phyloP scores from a whole-genome alignment of 2,113 vertebrate species.

The Theristicus caerulescens region DNA sequence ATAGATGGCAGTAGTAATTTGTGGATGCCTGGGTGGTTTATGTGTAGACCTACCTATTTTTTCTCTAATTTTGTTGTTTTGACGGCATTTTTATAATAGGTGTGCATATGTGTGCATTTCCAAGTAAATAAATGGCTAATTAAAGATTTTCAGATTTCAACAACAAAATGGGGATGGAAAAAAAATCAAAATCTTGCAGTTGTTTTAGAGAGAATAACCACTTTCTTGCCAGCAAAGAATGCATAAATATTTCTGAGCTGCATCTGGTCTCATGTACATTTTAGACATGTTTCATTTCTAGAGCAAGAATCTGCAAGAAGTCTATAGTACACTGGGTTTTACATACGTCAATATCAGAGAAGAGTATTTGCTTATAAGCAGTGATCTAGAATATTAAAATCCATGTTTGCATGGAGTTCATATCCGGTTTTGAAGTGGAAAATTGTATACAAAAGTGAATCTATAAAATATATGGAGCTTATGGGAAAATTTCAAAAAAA shows the following conservation, averaged over 20 bases:
- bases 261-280: background rate
- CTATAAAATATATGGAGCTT: background rate
- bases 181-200: background rate
- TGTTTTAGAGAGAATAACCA: background rate
- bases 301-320: background rate
- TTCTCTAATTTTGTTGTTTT: background rate
- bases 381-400: background rate
- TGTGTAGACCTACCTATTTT: background rate
- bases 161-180: background rate
- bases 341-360: background rate
- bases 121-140: background rate
- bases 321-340: background rate
- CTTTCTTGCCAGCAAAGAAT: background rate
- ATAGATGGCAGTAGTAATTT: constrained; percentile 51
- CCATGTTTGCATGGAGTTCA: background rate
- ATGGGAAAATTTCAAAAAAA: background rate
- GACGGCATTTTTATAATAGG: background rate
- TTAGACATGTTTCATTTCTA: background rate
- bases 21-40: background rate
- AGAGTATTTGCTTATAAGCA: background rate
- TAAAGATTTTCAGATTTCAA: background rate
- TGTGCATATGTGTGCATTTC: background rate
- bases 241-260: background rate
- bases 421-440: background rate
- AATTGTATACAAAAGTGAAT: background rate